Percentiles rank a stretch among this genome's conserved stretches.
These are phyloP conservation scores for Panagrolaimus sp. DNA, from an alignment of 1,140 invertebrate genomes.

Conservation along the genomic window DNA sequence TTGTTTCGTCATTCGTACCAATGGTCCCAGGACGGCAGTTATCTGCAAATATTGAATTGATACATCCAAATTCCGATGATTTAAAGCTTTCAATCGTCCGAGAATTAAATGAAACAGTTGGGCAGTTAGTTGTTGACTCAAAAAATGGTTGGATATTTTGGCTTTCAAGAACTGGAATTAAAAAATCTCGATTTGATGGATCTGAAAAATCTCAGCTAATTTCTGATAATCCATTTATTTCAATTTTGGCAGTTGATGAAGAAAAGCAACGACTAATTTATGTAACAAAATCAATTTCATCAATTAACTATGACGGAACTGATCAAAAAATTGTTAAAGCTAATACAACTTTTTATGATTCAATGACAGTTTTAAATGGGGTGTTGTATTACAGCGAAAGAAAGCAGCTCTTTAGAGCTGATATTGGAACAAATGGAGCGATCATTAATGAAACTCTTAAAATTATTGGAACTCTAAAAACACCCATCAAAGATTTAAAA, in stretches of 20 bases:
- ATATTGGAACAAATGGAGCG: background rate
- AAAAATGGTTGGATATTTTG: slow-evolving; percentile 23
- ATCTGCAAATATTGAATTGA: background rate
- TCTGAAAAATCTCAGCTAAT: background rate
- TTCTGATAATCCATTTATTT: background rate
- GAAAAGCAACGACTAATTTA: background rate
- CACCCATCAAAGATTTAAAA: background rate
- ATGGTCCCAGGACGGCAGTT: slow-evolving; percentile 4
- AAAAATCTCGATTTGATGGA: slow-evolving; percentile 22
- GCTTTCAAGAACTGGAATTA: slow-evolving; percentile 15
- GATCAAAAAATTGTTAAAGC: background rate
- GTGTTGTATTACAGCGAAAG: background rate
- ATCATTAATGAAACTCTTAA: slow-evolving; percentile 6
- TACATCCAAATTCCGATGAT: slow-evolving; percentile 14
- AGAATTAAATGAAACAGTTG: slow-evolving; percentile 14
- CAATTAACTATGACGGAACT: background rate
- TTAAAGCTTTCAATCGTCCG: slow-evolving; percentile 3
- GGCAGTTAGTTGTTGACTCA: slow-evolving; percentile 2
- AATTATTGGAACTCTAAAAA: background rate
- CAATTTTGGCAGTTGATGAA: background rate
- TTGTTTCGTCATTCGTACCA: slow-evolving; percentile 13
- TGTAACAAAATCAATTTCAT: background rate
- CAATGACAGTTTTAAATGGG: background rate
- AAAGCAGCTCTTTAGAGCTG: background rate
- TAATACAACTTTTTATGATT: background rate